phyloP scores from a whole-genome alignment of 2,888 invertebrate genomes.

The Bugula neritina region DNA sequence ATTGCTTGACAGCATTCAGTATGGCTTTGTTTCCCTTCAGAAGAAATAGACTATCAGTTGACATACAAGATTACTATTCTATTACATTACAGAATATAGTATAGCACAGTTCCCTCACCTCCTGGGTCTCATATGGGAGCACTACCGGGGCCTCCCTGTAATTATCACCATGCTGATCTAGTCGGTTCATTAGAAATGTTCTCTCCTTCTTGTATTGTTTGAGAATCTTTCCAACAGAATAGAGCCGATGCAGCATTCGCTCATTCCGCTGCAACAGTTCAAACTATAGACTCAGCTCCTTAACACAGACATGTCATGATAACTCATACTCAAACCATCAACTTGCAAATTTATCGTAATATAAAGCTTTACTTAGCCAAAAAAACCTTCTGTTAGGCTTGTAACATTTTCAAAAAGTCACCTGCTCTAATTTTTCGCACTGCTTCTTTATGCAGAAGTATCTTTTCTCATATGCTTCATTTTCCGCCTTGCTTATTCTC shows the following conservation, averaged over 20 bases:
- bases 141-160: conserved; percentile 41
- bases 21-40: conserved; percentile 24
- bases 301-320: too few species aligned
- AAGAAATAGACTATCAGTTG: too few species aligned
- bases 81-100: background rate
- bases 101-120: too few species aligned
- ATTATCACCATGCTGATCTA: conserved; percentile 45
- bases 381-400: too few species aligned
- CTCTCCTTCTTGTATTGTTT: conserved; percentile 45
- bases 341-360: too few species aligned
- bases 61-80: background rate
- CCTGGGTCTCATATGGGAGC: conserved; percentile 47
- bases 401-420: too few species aligned
- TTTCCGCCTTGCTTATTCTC: background rate
- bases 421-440: conserved; percentile 23
- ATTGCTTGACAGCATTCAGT: conserved; percentile 14
- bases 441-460: conserved; percentile 10
- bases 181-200: conserved; percentile 39
- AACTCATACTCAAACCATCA: too few species aligned
- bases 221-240: conserved; percentile 45
- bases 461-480: background rate
- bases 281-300: too few species aligned
- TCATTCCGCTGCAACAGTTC: conserved; percentile 44
- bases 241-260: conserved; percentile 45
- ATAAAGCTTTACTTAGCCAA: too few species aligned